Base-by-base conservation (phyloP, 1,140 invertebrate species). In the Polypedilum pembai region DNA sequence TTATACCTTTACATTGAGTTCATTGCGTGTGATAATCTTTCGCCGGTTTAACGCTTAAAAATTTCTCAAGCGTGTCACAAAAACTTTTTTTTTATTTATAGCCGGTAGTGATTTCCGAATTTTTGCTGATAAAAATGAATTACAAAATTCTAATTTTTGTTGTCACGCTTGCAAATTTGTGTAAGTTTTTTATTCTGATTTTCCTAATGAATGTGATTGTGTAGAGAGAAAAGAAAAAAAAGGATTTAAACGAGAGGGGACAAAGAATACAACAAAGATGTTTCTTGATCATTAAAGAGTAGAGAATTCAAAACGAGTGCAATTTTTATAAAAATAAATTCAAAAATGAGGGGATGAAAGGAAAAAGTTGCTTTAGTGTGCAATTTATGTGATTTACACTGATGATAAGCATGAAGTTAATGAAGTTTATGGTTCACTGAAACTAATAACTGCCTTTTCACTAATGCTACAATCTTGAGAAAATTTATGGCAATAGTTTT, bases 91-190 rank as follows among this genome's bases (percentile, higher is more conserved):
- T 12, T 4, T 2, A 45, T 15, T 56, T n/a, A n/a, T n/a, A n/a
- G 12, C 45, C n/a, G 45, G n/a, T 56, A 56, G n/a, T n/a, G 45
- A 33, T 33, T 33, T 33, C 45, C 12, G 12, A 56, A 56, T 56
- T 1, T 56, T n/a, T 4, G 10, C 45, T 56, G n/a, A 33, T 33
- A 12, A 56, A 56, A n/a, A 56, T 56, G 45, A n/a, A 56, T 56
- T 56, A 56, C n/a, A 56, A 56, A 56, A 56, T 56, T 56, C 45
- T 56, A 15, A 56, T 56, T n/a, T 56, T 56, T 12, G 12, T 12
- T n/a, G 45, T 56, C n/a, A 56, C 45, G 45, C 45, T 56, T 56
- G 45, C 45, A n/a, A 56, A 56, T 56, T 56, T 56, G 45, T 56
- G 45, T 56, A 56, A 56, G 45, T 56, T 56, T n/a, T 3, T 41